Conservation (phyloP, 2,797 vertebrate genomes). For the Astyanax mexicanus region DNA sequence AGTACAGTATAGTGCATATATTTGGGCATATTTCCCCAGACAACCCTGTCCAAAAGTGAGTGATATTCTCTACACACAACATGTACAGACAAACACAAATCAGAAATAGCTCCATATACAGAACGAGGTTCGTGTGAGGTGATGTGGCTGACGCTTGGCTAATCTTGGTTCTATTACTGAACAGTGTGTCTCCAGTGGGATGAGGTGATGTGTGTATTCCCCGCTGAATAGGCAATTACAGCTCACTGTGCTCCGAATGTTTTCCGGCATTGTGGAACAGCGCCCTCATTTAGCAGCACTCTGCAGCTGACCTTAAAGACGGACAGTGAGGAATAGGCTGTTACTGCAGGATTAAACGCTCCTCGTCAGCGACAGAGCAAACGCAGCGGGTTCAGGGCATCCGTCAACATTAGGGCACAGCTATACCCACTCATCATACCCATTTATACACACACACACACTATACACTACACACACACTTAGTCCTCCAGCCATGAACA, state of each 20-base stretch:
- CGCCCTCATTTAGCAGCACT: constrained; percentile 13
- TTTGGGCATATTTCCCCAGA: no score
- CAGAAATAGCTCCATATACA: neutral
- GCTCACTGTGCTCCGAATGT: constrained; percentile 28
- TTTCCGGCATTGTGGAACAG: constrained; percentile 32
- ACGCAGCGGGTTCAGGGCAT: constrained; percentile 4
- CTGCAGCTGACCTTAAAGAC: constrained; percentile 25
- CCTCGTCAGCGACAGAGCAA: constrained; percentile 25
- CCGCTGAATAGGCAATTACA: constrained; percentile 35
- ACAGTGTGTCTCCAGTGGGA: neutral
- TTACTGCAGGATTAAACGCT: constrained; percentile 26
- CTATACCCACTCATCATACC: neutral
- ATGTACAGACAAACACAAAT: no score
- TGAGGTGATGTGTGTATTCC: neutral
- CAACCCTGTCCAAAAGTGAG: no score
- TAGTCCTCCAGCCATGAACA: no score
- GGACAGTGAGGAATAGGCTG: constrained; percentile 22
- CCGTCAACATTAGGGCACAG: constrained; percentile 23
- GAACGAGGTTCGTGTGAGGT: neutral
- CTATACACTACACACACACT: neutral
- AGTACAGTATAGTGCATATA: no score
- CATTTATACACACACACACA: neutral
- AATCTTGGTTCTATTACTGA: constrained; percentile 18
- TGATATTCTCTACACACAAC: no score
- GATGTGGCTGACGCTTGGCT: neutral